Evolutionary conservation across 2,888 invertebrate genomes (phyloP).

Genomic region (Conomelus anceps): DNA sequence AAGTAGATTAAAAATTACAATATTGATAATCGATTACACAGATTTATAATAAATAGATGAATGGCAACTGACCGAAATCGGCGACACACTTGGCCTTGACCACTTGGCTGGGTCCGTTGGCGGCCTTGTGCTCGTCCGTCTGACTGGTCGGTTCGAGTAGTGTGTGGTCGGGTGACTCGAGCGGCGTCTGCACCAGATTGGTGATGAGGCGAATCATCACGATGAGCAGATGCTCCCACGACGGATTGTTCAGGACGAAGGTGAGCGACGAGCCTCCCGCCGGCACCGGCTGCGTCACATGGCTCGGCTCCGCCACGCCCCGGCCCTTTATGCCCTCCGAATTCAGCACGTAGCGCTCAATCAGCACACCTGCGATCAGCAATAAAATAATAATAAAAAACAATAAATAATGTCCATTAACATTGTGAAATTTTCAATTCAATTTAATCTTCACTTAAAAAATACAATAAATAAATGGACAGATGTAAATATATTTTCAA

Average conservation of each 20-base stretch:
- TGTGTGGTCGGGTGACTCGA: conserved; percentile 45
- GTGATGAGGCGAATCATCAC: conserved; percentile 62
- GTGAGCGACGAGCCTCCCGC: not conserved
- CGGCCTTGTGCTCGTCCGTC: conserved; percentile 81
- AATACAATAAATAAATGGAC: no score
- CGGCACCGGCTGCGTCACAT: not conserved
- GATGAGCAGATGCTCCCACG: conserved; percentile 57
- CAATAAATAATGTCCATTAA: no score
- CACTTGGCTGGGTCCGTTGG: conserved; percentile 39
- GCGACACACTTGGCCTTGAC: conserved; percentile 59
- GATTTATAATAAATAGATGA: no score
- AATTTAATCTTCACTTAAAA: no score
- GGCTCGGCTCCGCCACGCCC: not conserved
- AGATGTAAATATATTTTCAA: no score
- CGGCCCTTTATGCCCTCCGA: conserved; percentile 38
- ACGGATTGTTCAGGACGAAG: not conserved
- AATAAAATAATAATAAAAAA: conserved; percentile 3
- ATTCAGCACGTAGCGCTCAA: conserved; percentile 25
- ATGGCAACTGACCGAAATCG: conserved; percentile 56
- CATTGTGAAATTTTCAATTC: no score
- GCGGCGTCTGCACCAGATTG: conserved; percentile 56
- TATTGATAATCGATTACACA: no score
- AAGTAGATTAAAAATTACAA: no score
- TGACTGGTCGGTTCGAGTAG: conserved; percentile 49
- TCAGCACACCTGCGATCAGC: conserved; percentile 11